Percentiles rank a stretch among this genome's conserved stretches.
Conservation (phyloP, 2,797 vertebrate species). For the Hybognathus amarus region DNA sequence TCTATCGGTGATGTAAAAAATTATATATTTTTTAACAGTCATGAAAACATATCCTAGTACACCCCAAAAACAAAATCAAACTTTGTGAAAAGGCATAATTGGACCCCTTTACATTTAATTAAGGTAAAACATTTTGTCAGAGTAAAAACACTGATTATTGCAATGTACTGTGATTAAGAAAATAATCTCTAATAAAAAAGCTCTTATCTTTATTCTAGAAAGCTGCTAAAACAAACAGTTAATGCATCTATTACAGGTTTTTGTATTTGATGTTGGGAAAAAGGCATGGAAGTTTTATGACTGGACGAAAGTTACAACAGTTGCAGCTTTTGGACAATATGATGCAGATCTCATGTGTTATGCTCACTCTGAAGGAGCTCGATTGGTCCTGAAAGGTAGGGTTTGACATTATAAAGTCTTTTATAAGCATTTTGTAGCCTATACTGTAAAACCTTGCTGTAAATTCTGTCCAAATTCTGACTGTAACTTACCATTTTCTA, state of each 20-base stretch:
- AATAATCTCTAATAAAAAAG: neutral
- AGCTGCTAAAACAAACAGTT: neutral
- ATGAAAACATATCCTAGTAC: too few species aligned
- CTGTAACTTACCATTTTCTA: too few species aligned
- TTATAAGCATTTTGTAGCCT: neutral
- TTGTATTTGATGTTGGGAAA: conserved; percentile 89
- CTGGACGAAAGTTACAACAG: conserved; percentile 91
- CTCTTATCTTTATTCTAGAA: too few species aligned
- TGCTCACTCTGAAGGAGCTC: conserved; percentile 87
- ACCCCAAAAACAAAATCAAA: too few species aligned
- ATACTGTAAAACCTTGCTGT: too few species aligned
- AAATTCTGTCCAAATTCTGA: too few species aligned
- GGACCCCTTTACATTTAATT: too few species aligned
- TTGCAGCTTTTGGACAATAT: conserved; percentile 88
- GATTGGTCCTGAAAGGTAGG: conserved; percentile 90
- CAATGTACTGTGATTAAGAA: neutral
- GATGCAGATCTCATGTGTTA: conserved; percentile 91
- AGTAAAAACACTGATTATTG: neutral
- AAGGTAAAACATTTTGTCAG: too few species aligned
- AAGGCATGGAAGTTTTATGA: conserved; percentile 89
- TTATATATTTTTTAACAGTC: too few species aligned
- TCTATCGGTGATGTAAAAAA: too few species aligned
- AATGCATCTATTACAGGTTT: conserved; percentile 78
- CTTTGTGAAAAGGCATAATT: too few species aligned
- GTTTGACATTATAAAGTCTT: neutral